A percentile compares a stretch with the other conserved stretches of the same genome.
Conservation (phyloP, 2,113 vertebrate genomes). For the Mesocricetus auratus region DNA sequence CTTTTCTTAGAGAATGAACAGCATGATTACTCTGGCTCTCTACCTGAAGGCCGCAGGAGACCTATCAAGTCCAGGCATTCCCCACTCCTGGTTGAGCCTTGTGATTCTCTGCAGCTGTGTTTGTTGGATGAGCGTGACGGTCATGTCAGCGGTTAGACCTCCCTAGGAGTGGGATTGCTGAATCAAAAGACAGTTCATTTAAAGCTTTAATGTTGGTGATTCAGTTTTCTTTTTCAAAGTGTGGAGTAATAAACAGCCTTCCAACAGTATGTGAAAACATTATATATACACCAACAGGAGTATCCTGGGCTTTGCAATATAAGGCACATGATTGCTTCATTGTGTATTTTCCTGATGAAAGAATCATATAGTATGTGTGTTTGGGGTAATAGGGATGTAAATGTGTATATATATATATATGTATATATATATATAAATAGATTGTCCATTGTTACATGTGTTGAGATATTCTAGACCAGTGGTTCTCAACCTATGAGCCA, state of each 20-base stretch:
- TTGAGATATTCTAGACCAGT: background rate
- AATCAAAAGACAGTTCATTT: background rate
- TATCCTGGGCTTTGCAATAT: background rate
- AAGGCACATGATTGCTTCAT: background rate
- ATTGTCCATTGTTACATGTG: background rate
- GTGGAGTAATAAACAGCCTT: background rate
- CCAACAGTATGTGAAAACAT: background rate
- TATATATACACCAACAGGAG: background rate
- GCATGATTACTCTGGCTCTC: background rate
- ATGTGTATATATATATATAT: background rate
- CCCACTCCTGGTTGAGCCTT: background rate
- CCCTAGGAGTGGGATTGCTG: background rate
- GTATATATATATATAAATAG: background rate
- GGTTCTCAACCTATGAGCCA: background rate
- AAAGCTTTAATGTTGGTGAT: background rate
- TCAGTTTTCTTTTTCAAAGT: background rate
- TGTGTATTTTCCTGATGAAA: conserved; percentile 29
- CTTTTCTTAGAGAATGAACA: background rate
- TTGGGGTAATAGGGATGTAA: background rate
- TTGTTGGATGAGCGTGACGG: background rate
- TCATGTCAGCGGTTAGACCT: background rate
- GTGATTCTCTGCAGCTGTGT: background rate
- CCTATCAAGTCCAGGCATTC: background rate
- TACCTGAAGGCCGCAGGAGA: background rate
- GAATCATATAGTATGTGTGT: background rate